A percentile compares a stretch with the other conserved stretches of the same genome.
Evolutionary conservation across 2,113 vertebrate genomes (phyloP).

Genomic region (Eclectus roratus): DNA sequence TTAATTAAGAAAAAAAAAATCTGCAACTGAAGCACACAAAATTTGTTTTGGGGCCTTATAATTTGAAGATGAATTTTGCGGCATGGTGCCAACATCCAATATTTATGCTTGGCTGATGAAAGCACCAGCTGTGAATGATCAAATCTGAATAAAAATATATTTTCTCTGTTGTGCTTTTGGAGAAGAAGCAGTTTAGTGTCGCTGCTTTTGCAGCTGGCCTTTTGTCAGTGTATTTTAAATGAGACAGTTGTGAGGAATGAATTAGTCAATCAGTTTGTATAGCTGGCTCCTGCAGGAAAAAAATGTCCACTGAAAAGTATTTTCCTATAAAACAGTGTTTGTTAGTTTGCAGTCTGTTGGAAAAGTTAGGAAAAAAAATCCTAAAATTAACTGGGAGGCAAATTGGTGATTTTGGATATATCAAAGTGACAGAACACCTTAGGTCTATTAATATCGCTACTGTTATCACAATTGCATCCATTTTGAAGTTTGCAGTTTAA

Average conservation of each 20-base stretch:
- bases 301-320: neutral
- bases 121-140: neutral
- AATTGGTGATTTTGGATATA: neutral
- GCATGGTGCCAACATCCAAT: neutral
- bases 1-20: neutral
- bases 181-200: neutral
- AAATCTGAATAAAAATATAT: neutral
- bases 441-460: neutral
- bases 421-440: neutral
- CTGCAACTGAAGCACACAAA: neutral
- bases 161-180: neutral
- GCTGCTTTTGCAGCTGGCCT: neutral
- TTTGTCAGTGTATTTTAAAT: constrained; percentile 4
- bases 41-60: neutral
- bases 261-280: neutral
- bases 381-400: neutral
- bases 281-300: neutral
- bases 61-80: neutral
- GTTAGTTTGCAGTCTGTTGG: neutral
- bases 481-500: neutral
- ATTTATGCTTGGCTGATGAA: constrained; percentile 13
- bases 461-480: neutral
- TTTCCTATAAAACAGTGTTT: neutral
- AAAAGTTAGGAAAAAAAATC: neutral
- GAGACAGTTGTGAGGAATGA: neutral